A percentile compares a stretch with the other conserved stretches of the same genome.
Conservation (phyloP, 2,888 invertebrate genomes). For the Eulithis prunata region DNA sequence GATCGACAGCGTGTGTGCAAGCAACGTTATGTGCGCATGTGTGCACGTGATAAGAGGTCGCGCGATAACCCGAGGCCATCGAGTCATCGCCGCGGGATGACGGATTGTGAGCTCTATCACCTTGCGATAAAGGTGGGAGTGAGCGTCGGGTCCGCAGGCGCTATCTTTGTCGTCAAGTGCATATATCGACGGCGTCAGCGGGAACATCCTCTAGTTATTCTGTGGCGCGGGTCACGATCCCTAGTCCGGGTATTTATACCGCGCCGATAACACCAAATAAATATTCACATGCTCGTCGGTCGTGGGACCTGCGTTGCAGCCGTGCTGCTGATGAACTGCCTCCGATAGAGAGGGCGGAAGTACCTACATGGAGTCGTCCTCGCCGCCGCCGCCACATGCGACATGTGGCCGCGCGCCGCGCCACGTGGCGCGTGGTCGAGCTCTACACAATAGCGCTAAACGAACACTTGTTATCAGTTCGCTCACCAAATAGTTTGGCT, state of each 20-base stretch:
- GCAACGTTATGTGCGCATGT: conserved; percentile 37
- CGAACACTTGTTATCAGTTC: conserved; percentile 10
- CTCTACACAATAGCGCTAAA: neutral
- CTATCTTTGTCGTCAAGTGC: conserved; percentile 23
- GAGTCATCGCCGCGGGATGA: conserved; percentile 27
- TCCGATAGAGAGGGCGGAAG: too few species aligned
- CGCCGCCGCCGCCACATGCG: too few species aligned
- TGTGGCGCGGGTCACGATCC: conserved; percentile 9
- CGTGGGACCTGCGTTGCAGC: neutral
- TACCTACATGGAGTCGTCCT: too few species aligned
- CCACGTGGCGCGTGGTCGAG: conserved; percentile 7
- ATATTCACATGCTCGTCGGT: neutral
- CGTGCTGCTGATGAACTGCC: too few species aligned
- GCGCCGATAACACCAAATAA: neutral
- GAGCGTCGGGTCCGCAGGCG: conserved; percentile 2
- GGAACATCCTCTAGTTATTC: conserved; percentile 11
- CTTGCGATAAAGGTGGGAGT: conserved; percentile 3
- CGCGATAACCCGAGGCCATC: conserved; percentile 62
- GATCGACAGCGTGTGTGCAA: conserved; percentile 28
- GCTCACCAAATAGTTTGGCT: conserved; percentile 1
- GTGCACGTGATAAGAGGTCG: conserved; percentile 64
- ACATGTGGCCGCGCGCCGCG: neutral
- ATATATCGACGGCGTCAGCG: conserved; percentile 14
- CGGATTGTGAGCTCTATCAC: conserved; percentile 19
- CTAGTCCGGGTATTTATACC: neutral